phyloP scores from a whole-genome alignment of 2,888 invertebrate species.

The Sarcophaga caerulescens region DNA sequence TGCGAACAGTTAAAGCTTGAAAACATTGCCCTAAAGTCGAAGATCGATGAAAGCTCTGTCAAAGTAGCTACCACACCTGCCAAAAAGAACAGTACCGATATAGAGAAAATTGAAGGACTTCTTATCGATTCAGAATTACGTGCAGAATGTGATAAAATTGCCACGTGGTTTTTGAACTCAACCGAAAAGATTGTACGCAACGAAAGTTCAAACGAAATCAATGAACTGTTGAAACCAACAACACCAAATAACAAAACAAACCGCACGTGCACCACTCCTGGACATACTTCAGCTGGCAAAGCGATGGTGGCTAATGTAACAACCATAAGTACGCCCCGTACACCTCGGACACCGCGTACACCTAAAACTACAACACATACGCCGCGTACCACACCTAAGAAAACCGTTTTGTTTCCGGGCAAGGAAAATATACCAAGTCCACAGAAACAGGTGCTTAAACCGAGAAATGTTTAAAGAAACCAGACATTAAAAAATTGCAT shows the following conservation, averaged over 20 bases:
- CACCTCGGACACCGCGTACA: constrained; percentile 71
- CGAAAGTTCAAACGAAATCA: constrained; percentile 75
- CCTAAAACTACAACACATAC: constrained; percentile 70
- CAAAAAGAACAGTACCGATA: constrained; percentile 77
- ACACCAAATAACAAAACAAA: constrained; percentile 72
- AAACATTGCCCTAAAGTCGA: constrained; percentile 79
- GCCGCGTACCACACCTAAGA: constrained; percentile 79
- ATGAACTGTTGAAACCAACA: constrained; percentile 74
- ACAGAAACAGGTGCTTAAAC: constrained; percentile 79
- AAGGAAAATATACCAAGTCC: constrained; percentile 80
- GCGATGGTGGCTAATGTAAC: constrained; percentile 24
- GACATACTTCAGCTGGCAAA: constrained; percentile 62
- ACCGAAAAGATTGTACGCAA: constrained; percentile 75
- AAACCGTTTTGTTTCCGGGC: constrained; percentile 79
- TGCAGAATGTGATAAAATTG: constrained; percentile 79
- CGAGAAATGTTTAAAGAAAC: constrained; percentile 74
- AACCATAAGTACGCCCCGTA: constrained; percentile 51
- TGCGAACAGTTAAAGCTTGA: constrained; percentile 80
- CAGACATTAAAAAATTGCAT: neutral
- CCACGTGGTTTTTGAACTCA: constrained; percentile 76
- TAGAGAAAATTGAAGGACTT: constrained; percentile 78
- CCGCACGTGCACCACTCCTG: constrained; percentile 68
- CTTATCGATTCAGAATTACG: constrained; percentile 78
- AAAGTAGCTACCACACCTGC: constrained; percentile 66
- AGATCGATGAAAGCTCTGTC: constrained; percentile 73